phyloP scores from a whole-genome alignment of 2,797 vertebrate species.

The Denticeps clupeoides region DNA sequence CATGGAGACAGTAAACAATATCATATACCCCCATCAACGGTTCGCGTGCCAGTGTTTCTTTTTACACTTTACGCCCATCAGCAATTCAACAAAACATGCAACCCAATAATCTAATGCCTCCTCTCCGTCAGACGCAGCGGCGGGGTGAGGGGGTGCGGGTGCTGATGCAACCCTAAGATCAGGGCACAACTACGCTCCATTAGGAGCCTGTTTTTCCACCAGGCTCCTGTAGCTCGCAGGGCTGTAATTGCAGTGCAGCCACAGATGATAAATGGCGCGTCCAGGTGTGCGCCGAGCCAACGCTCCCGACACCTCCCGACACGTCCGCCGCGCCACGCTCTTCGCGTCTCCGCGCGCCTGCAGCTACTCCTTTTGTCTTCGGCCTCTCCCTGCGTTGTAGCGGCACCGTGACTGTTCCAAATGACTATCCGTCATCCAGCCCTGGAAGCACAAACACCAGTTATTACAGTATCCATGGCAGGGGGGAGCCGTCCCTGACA shows the following conservation, averaged over 20 bases:
- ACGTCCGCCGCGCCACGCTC: constrained; percentile 28
- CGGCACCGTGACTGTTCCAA: constrained; percentile 17
- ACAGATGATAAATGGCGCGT: constrained; percentile 43
- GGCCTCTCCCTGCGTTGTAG: constrained; percentile 16
- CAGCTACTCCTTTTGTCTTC: constrained; percentile 32
- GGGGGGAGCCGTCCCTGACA: too few relatives aligned
- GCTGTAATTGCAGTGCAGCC: constrained; percentile 47
- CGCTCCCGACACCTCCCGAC: constrained; percentile 33
- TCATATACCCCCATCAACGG: too few relatives aligned
- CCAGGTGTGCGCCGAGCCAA: constrained; percentile 42
- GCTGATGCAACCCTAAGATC: constrained; percentile 20
- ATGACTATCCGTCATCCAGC: constrained; percentile 19
- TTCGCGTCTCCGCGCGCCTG: constrained; percentile 13
- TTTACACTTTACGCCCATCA: too few relatives aligned
- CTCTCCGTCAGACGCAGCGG: too few relatives aligned
- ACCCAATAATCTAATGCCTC: too few relatives aligned
- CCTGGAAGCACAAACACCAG: constrained; percentile 9
- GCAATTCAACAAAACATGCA: too few relatives aligned
- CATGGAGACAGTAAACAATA: too few relatives aligned
- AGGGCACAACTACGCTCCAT: constrained; percentile 21
- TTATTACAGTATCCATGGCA: constrained; percentile 33
- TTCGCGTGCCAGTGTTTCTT: too few relatives aligned
- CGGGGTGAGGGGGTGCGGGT: too few relatives aligned
- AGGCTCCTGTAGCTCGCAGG: constrained; percentile 28
- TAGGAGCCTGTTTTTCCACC: constrained; percentile 20